Evolutionary conservation across 2,113 vertebrate species (phyloP), one percentile per base, ranked within the genome.

Genomic region (Phaethornis superciliosus): DNA sequence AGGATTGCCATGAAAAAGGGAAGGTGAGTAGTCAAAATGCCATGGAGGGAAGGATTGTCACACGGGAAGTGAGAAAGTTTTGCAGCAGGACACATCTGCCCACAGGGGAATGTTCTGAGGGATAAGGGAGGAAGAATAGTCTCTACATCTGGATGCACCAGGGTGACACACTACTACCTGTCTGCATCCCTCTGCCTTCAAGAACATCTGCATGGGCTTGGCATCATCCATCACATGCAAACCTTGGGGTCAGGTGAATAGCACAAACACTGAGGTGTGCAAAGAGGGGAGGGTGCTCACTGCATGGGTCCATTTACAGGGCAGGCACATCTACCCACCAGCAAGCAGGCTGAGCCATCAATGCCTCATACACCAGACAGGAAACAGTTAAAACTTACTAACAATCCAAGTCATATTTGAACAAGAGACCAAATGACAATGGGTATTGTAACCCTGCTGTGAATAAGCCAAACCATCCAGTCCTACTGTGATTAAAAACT

Each of bases 401-500:
- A 76, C 15, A 1, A 94, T 92, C 49, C 76, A 91, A 77, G 60
- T 30, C 49, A 24, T 68, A 28, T 91, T 88, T 89, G 79, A 95
- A 75, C 85, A 68, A 86, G 93, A 95, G 56, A 79, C 33, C 52
- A 95, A 76, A 93, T 37, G n/a, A 83, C 90, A 95, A 93, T 91
- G 75, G 93, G 85, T 82, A 46, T 86, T 94, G 90, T 52, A 93
- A 35, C 21, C 93, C 88, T 19, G 54, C 95, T 95, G 94, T 54
- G 88, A 95, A 94, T 88, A 90, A 93, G 91, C 72, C 88, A 93
- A 93, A 81, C 87, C 71, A 60, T 94, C 51, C 82, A 91, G 82
- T 74, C 91, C 71, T 83, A 85, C 94, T 95, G 93, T 89, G 93
- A 95, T 97, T 95, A 95, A 97, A 95, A 95, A 91, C 88, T 94